These are phyloP conservation scores for Adineta ricciae DNA, from an alignment of 2,888 invertebrate species.

Conservation along the genomic window DNA sequence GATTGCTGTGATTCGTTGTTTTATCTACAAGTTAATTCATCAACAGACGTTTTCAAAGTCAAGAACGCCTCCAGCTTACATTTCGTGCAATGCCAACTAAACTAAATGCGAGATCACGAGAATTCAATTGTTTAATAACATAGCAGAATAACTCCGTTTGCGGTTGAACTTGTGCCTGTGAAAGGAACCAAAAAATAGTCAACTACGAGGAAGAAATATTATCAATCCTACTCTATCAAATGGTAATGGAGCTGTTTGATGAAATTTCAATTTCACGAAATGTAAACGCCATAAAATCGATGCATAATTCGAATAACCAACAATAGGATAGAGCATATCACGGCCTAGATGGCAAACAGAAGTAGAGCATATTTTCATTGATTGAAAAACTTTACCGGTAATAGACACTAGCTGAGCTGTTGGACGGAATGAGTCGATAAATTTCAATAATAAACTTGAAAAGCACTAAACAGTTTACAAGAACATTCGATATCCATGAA, in stretches of 20 bases:
- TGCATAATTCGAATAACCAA: conserved; percentile 60
- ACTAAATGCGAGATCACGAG: conserved; percentile 85
- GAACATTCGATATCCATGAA: not conserved
- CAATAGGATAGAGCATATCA: conserved; percentile 79
- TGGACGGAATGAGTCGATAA: conserved; percentile 80
- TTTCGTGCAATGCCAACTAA: conserved; percentile 66
- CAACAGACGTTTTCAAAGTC: not conserved
- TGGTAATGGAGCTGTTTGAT: conserved; percentile 67
- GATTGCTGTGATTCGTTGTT: not conserved
- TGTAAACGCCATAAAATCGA: conserved; percentile 68
- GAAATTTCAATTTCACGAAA: conserved; percentile 65
- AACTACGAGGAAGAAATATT: not conserved
- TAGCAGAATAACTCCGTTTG: conserved; percentile 76
- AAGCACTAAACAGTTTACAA: not conserved
- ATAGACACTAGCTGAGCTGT: conserved; percentile 92
- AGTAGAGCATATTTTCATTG: too few relatives aligned
- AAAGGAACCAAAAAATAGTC: not conserved
- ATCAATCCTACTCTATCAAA: conserved; percentile 60
- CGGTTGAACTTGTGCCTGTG: conserved; percentile 66
- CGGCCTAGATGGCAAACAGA: conserved; percentile 53
- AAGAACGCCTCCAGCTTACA: not conserved
- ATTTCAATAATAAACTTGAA: conserved; percentile 62
- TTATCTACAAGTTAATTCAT: not conserved
- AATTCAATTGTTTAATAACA: conserved; percentile 85
- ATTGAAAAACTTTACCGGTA: conserved; percentile 39